phyloP scores from a whole-genome alignment of 2,113 vertebrate genomes.

The Ellobius talpinus region DNA sequence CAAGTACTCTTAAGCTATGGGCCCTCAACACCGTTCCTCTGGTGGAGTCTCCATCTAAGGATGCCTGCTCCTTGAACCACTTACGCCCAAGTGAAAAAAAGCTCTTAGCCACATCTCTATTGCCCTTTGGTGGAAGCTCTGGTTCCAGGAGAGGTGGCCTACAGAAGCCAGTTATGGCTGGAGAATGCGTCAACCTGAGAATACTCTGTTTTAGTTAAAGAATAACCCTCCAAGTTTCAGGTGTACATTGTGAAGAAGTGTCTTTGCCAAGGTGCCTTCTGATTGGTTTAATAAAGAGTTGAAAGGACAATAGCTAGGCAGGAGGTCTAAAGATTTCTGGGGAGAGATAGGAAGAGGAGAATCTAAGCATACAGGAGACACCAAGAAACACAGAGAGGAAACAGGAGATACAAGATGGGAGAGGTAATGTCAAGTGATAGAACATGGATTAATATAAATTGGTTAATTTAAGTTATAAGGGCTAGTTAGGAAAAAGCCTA shows the following conservation, averaged over 20 bases:
- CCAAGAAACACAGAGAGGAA: background rate
- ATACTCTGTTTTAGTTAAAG: background rate
- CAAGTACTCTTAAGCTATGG: background rate
- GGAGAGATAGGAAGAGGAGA: background rate
- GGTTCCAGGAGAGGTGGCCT: accelerated
- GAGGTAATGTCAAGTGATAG: background rate
- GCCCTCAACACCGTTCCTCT: background rate
- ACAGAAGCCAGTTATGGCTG: accelerated
- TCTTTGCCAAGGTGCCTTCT: background rate
- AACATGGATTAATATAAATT: background rate
- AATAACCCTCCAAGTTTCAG: background rate
- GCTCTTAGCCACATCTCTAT: background rate
- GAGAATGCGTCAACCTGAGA: background rate
- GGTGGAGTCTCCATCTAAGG: background rate
- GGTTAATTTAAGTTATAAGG: background rate
- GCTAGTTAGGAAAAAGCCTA: background rate
- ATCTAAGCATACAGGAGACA: background rate
- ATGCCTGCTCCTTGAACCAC: background rate
- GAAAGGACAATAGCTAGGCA: background rate
- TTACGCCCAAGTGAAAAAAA: background rate
- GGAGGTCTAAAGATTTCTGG: background rate
- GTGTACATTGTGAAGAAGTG: background rate
- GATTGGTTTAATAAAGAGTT: background rate
- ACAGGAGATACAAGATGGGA: background rate
- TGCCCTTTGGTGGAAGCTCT: too few species aligned